Evolutionary conservation across 2,888 invertebrate species (phyloP), one percentile per base, ranked within the genome.

Genomic region (Hirtodrosophila cameraria): DNA sequence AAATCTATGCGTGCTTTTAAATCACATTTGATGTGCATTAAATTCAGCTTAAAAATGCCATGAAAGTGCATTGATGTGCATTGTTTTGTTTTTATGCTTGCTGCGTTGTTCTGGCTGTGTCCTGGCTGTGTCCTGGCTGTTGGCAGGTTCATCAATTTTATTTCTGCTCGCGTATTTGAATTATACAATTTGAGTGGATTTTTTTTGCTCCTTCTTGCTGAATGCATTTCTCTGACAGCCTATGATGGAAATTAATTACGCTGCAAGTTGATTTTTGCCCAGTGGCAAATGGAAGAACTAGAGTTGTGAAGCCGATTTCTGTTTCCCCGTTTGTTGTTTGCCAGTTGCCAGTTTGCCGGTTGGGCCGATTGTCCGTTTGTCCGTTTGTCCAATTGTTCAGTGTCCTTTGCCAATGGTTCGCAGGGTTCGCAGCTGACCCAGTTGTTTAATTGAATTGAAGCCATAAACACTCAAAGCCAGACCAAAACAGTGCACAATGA

Each of bases 401-500:
- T 27, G 42, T 16, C 43, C 57, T 13, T 55, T 63, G 72, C 59
- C 75, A 80, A 73, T 83, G n/a, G n/a, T n/a, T n/a, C n/a, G n/a
- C n/a, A n/a, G 70, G 49, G 54, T 41, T 60, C 63, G 49, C 62
- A 63, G 57, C 78, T 82, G 82, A 82, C 82, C 82, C 78, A 82
- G 84, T 82, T 82, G 78, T 71, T 84, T 82, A 82, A 82, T 82
- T 86, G 84, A 82, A 83, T 86, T 74, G 86, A 82, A 86, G 82
- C 86, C 82, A 82, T 82, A 80, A 80, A 73, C 79, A 80, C 85
- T 85, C 70, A 70, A 59, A 78, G 59, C 41, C 31, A 60, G 33
- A 53, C 52, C 16, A 28, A 58, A 54, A 46, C 20, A 64, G 67
- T 41, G 35, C 18, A 39, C 57, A 75, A 65, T 74, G 81, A 83